A percentile compares a stretch with the other conserved stretches of the same genome.
Conservation (phyloP, 2,888 invertebrate species). For the Eristalinus sepulchralis region DNA sequence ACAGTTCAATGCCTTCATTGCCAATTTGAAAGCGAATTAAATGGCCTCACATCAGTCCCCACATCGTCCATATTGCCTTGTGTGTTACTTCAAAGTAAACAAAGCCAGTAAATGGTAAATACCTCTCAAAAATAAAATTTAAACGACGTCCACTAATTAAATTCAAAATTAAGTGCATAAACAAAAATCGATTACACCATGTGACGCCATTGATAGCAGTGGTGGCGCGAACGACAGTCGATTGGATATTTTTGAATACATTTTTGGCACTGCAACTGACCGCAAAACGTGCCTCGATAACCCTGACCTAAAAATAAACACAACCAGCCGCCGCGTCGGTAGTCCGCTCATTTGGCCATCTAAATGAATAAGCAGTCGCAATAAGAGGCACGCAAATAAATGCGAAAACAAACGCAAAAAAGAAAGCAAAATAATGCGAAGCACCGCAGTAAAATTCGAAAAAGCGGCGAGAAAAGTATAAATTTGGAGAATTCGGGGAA, state of each 20-base stretch:
- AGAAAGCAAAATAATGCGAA: background rate
- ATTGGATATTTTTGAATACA: constrained; percentile 6
- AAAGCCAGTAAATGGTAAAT: background rate
- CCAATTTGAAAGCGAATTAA: background rate
- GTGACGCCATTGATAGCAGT: constrained; percentile 3
- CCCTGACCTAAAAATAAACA: constrained; percentile 66
- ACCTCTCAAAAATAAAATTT: background rate
- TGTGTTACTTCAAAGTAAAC: background rate
- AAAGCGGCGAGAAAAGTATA: background rate
- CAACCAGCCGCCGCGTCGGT: background rate
- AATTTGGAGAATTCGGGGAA: constrained; percentile 23
- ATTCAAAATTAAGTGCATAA: constrained; percentile 2
- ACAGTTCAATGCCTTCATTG: background rate
- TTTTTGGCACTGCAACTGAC: constrained; percentile 65
- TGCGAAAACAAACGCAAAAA: constrained; percentile 20
- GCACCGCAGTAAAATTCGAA: background rate
- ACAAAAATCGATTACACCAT: constrained; percentile 29
- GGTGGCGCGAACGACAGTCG: background rate
- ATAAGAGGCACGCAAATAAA: constrained; percentile 15
- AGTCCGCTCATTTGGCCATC: constrained; percentile 7
- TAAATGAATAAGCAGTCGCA: constrained; percentile 1
- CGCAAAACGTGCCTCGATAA: constrained; percentile 62
- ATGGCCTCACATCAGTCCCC: background rate
- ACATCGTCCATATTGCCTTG: background rate
- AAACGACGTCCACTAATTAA: constrained; percentile 10